Conservation (phyloP, 2,888 invertebrate genomes). For the Fragum sueziense region DNA sequence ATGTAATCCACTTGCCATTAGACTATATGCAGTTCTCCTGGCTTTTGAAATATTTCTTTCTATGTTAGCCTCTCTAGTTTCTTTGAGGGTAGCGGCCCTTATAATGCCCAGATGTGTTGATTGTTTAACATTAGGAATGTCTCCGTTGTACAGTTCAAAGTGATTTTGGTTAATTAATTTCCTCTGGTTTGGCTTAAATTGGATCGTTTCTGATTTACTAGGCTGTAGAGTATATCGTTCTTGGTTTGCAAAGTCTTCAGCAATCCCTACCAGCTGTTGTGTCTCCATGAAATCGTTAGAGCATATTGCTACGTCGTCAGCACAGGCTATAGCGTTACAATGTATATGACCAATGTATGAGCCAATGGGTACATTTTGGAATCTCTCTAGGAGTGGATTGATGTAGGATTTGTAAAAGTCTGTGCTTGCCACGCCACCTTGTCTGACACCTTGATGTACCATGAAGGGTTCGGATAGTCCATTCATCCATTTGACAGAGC, state of each 20-base stretch:
- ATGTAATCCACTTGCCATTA: not conserved
- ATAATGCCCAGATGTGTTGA: conserved; percentile 4
- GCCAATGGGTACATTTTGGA: not conserved
- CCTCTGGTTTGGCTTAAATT: too few species aligned
- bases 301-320: not conserved
- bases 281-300: not conserved
- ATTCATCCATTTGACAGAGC: not conserved
- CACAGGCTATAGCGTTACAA: not conserved
- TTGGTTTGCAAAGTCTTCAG: not conserved
- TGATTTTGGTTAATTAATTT: not conserved
- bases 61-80: not conserved
- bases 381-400: not conserved
- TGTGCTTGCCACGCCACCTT: not conserved
- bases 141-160: not conserved
- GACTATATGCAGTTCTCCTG: not conserved
- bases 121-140: not conserved
- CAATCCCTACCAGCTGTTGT: not conserved
- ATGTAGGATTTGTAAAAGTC: not conserved
- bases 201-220: not conserved
- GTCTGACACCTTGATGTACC: not conserved
- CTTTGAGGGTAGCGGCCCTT: not conserved
- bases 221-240: not conserved
- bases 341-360: not conserved
- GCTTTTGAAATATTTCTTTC: conserved; percentile 9
- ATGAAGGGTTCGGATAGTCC: not conserved